Base-by-base conservation (phyloP, 2,888 invertebrate genomes). In the Drosophila meridiana region DNA sequence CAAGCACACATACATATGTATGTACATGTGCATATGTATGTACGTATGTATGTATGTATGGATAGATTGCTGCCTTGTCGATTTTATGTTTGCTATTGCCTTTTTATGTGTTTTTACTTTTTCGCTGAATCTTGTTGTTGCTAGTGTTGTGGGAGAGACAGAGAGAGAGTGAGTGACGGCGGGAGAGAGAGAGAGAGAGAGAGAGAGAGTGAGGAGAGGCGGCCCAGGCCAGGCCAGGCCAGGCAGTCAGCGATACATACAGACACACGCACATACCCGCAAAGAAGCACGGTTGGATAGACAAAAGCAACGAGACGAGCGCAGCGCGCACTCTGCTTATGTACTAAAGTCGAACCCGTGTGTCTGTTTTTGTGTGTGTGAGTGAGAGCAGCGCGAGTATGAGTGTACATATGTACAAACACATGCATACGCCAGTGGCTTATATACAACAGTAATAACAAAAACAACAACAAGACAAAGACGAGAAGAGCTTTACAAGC, bases 241-340 rank as follows among this genome's bases (percentile, higher is more conserved):
- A 42, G 26, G 45, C 45, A 63, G 50, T 59, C 65, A 57, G 13
- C 47, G 59, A 69, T 61, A 82, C 36, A 57, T 47, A 64, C 43
- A 66, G 47, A 63, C 26, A 48, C 11, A 68, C 28, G 45, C 32
- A 56, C 56, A 56, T 28, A 42, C 55, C 62, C n/a, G 58, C 58
- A 71, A 73, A 77, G 81, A 69, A 75, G 71, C 82, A 83, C 83
- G 88, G 74, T 84, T 87, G 86, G 88, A 83, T 85, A 85, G 85
- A 83, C 85, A 85, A 85, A 85, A 82, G 88, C 86, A 80, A 75
- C 70, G 83, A 79, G 69, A 67, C 72, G 65, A 65, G 66, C 69
- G 73, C 67, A 73, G 59, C 70, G 55, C 75, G 76, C 58, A 67
- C 56, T 50, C 69, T 63, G 69, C 76, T 77, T 86, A 85, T 85